Base-by-base conservation (phyloP, 1,140 invertebrate species). In the Drosophila ercepeae region DNA sequence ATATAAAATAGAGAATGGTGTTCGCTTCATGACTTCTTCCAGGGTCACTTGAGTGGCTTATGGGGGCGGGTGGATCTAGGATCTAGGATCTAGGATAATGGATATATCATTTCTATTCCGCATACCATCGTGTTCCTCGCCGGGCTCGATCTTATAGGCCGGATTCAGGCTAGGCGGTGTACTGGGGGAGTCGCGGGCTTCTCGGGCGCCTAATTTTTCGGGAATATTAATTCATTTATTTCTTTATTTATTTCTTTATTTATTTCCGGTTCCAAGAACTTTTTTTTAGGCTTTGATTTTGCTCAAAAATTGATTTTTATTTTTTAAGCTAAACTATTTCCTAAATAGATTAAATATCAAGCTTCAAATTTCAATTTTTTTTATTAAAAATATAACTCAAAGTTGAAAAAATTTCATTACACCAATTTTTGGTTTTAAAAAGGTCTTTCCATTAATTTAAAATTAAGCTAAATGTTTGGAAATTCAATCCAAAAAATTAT, bases 111-210 rank as follows among this genome's bases (percentile, higher is more conserved):
- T 32, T 45, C 7, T 48, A 32, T 44, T 36, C 46, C 19, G 14
- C 75, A 77, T 88, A 90, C 86, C 90, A 88, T 91, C 90, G 32
- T 90, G 75, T 63, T 91, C 90, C 18, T 91, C 89, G 71, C 54
- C 89, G 53, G 77, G 45, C 32, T 91, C 90, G 39, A 91, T 91
- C 57, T 91, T 91, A 52, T 90, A 91, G 54, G 90, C 90, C 49
- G 90, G 90, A 78, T 91, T 91, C 29, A 45, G 72, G 53, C 90
- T 91, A 52, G 90, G 90, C 48, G 90, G 90, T 41, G 90, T 91
- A 46, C 82, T 86, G 21, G 90, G 89, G 25, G 90, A 91, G 48
- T 91, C 90, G 36, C 90, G 61, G 32, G 84, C 63, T 57, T 91
- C 90, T 29, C 78, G 89, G 60, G 83, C 79, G 55, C 89, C 90